Evolutionary conservation across 37 sponge, comb jelly and placozoan genomes (phyloP), one percentile per base, ranked within the genome.

Genomic region (Geodia barretti): DNA sequence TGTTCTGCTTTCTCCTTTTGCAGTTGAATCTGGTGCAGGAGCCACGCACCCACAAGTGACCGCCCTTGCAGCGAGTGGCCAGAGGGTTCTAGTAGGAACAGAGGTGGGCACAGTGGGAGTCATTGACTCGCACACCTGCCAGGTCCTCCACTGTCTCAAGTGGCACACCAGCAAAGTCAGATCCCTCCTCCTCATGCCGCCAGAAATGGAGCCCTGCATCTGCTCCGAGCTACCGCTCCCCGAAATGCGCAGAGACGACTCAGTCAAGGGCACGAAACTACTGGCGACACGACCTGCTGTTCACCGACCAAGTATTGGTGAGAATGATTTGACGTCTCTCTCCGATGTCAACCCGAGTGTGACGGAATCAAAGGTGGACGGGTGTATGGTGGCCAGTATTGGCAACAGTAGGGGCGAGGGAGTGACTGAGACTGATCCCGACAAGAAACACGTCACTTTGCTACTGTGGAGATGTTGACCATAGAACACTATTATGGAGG

Each of bases 151-250:
- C 41, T 1, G 36, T 60, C 41, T 75, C 41, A 4, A 9, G 33
- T 76, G 76, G 79, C 89, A 89, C 70, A 41, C 7, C 2, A 79
- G 71, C 17, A 71, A 83, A 29, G 89, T 89, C n/a, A 37, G 84
- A 26, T 36, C 67, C 0, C 75, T 89, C 47, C 26, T 89, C 25
- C 67, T 70, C 35, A 73, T 89, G 59, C 89, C 89, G 41, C 34
- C 37, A 4, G 70, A 64, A 40, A 38, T 77, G 47, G 37, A 64
- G 11, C 70, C 89, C 19, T 89, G 79, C 66, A 36, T 89, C 1
- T 89, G 84, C 66, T 59, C 84, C 28, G 89, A 89, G 79, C 61
- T 89, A 0, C 75, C 79, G 32, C 38, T 37, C 3, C 4, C 26
- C 20, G 81, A 80, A 21, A 29, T 43, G 24, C 35, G 36, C 3